Conservation (phyloP, 2,797 vertebrate species). For the Diplodus puntazzo region DNA sequence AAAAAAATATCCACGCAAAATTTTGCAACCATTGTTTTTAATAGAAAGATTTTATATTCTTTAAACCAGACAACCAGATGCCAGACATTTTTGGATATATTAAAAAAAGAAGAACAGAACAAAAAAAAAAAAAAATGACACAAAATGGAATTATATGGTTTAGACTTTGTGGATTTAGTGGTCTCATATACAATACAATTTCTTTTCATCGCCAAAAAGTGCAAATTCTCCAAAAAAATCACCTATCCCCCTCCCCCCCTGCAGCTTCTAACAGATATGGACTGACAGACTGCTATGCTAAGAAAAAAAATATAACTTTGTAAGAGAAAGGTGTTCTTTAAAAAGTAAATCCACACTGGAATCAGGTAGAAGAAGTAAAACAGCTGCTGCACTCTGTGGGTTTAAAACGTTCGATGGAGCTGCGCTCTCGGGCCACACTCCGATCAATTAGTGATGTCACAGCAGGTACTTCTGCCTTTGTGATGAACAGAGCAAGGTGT, state of each 20-base stretch:
- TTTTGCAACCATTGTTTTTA: conserved; percentile 86
- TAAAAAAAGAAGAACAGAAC: conserved; percentile 69
- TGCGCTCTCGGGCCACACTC: conserved; percentile 32
- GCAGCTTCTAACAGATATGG: conserved; percentile 81
- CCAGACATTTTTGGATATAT: conserved; percentile 89
- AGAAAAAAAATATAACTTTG: conserved; percentile 59
- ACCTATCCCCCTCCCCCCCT: conserved; percentile 51
- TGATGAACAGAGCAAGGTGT: conserved; percentile 20
- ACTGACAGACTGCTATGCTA: conserved; percentile 71
- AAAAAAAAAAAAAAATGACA: conserved; percentile 67
- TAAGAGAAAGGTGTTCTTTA: conserved; percentile 66
- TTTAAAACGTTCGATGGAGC: conserved; percentile 22
- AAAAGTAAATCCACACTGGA: conserved; percentile 52
- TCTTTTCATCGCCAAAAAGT: conserved; percentile 87
- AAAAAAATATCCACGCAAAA: conserved; percentile 56
- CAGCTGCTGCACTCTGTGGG: conserved; percentile 38
- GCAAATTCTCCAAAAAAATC: conserved; percentile 85
- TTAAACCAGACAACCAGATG: conserved; percentile 88
- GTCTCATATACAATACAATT: conserved; percentile 88
- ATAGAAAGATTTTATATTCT: conserved; percentile 90
- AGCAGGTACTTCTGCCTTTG: conserved; percentile 30
- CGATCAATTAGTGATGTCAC: conserved; percentile 26
- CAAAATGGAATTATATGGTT: conserved; percentile 88
- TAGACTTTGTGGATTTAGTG: conserved; percentile 89
- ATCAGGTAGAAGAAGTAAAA: conserved; percentile 29